These are phyloP conservation scores for Coilia nasus DNA, from an alignment of 2,797 vertebrate genomes.

Conservation along the genomic window DNA sequence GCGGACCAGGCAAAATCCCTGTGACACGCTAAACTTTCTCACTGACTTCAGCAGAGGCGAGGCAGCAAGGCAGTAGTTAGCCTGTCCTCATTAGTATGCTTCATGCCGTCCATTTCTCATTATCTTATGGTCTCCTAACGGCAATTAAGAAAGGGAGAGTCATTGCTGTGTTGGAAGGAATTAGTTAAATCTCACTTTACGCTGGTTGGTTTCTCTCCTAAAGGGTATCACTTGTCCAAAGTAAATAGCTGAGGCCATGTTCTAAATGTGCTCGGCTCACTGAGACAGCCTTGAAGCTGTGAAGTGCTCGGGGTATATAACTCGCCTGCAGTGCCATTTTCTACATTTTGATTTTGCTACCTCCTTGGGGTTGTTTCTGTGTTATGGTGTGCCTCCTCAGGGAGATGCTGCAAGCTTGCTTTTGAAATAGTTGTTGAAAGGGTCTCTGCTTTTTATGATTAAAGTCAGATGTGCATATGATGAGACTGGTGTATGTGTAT, in stretches of 20 bases:
- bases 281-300: background rate
- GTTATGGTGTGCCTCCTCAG: background rate
- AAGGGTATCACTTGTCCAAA: background rate
- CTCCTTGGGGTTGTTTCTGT: background rate
- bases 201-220: background rate
- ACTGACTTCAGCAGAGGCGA: background rate
- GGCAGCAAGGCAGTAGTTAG: background rate
- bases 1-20: background rate
- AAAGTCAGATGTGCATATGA: too few species aligned
- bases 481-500: background rate
- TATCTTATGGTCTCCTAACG: background rate
- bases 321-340: background rate
- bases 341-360: background rate
- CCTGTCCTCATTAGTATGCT: conserved; percentile 15
- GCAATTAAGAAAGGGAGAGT: background rate
- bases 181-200: background rate
- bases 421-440: background rate
- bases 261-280: background rate
- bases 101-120: background rate
- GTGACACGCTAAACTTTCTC: background rate
- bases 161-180: background rate
- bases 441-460: background rate
- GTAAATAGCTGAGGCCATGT: background rate
- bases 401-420: background rate
- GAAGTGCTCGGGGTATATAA: background rate